A percentile compares a stretch with the other conserved stretches of the same genome.
phyloP scores from a whole-genome alignment of 2,113 vertebrate species.

The Trogon surrucura region DNA sequence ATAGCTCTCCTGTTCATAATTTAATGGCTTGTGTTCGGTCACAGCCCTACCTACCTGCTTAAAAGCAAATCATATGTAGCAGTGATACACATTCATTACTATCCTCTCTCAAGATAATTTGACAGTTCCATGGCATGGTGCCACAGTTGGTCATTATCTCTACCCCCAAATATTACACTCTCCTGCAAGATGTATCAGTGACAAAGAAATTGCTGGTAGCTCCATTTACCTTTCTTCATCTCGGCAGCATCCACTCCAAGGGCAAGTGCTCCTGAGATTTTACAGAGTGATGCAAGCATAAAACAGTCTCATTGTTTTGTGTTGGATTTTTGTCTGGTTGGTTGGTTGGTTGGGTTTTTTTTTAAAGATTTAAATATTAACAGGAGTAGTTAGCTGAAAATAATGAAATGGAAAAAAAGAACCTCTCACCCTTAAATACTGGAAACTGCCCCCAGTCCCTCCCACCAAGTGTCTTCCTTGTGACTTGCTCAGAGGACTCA shows the following conservation, averaged over 20 bases:
- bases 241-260: background rate
- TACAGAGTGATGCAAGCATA: accelerated
- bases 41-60: conserved; percentile 54
- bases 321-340: too few relatives aligned
- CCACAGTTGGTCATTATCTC: conserved; percentile 11
- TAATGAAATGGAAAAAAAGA: background rate
- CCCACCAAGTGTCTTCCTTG: background rate
- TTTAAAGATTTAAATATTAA: background rate
- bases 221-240: background rate
- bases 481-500: background rate
- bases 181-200: background rate
- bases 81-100: conserved; percentile 40
- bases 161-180: background rate
- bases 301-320: background rate
- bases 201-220: background rate
- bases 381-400: background rate
- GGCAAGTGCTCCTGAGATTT: background rate
- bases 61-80: conserved; percentile 39
- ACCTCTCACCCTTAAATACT: background rate
- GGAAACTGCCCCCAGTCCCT: background rate
- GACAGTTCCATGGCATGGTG: conserved; percentile 47
- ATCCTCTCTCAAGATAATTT: conserved; percentile 9
- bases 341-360: too few relatives aligned
- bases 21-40: conserved; percentile 44
- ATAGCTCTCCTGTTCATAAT: conserved; percentile 42